These are phyloP conservation scores for Enteromius anoplus DNA, from an alignment of 2,797 vertebrate species.

Conservation along the genomic window DNA sequence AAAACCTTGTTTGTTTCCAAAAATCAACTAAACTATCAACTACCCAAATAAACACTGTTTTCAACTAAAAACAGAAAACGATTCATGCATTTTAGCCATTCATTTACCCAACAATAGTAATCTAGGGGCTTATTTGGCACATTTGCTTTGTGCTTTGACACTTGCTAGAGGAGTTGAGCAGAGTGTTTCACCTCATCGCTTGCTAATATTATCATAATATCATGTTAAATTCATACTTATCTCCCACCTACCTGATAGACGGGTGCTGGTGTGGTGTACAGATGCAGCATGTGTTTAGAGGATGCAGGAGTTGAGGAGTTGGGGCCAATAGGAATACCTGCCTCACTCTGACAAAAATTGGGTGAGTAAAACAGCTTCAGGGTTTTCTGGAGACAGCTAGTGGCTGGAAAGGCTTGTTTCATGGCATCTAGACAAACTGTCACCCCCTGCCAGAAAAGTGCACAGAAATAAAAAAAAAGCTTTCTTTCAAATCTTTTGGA, in stretches of 20 bases:
- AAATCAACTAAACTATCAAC: no score
- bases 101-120: neutral
- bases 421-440: slow-evolving; percentile 81
- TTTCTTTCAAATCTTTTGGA: neutral
- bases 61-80: neutral
- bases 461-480: slow-evolving; percentile 18
- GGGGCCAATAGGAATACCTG: slow-evolving; percentile 75
- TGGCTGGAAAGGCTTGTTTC: slow-evolving; percentile 72
- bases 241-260: slow-evolving; percentile 65
- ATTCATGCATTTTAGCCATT: neutral
- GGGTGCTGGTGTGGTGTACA: slow-evolving; percentile 75
- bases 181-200: neutral
- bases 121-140: neutral
- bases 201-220: neutral
- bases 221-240: neutral
- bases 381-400: slow-evolving; percentile 71
- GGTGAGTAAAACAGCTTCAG: slow-evolving; percentile 74
- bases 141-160: neutral
- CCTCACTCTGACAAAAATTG: slow-evolving; percentile 69
- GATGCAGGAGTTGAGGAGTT: slow-evolving; percentile 78
- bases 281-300: slow-evolving; percentile 73
- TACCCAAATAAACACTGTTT: neutral
- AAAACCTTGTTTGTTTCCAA: neutral
- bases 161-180: neutral
- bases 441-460: slow-evolving; percentile 75